Base-by-base conservation (phyloP, 2,888 invertebrate genomes). In the Rhogogaster chlorosoma region DNA sequence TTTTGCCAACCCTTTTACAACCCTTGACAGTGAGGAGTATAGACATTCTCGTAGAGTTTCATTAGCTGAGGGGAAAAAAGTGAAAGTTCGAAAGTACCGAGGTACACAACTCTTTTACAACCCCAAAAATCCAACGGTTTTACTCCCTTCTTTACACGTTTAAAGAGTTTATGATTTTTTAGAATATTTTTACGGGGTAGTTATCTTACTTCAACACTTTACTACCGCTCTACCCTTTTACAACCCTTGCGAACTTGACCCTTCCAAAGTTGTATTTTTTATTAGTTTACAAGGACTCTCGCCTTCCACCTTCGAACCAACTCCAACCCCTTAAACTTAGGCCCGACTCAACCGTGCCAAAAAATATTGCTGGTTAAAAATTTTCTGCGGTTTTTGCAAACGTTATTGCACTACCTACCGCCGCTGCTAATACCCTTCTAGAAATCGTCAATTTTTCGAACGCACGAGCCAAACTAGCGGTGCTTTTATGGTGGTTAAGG, bases 161-260 rank as follows among this genome's bases (percentile, higher is more conserved):
- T 38, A 82, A 67, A 85, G 82, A 67, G 45, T 85, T 85, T 82
- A 80, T 42, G 78, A 84, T 85, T 85, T 85, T 70, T 49, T 22
- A 2, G 38, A 67, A 70, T 10, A 64, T 29, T 36, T n/a, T 32
- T 22, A 36, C 88, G 84, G 42, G 67, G 84, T 84, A 87, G 88
- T 38, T 89, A 89, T 90, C 85, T 3, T 57, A 84, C 87, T 86
- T 87, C 38, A 83, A 71, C 86, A 82, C 86, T 86, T 85, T 84
- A 87, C 75, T 85, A 18, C 53, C 53, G n/a, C 88, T 84, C 57
- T 42, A 90, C 91, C 93, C 92, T 93, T 93, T 93, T 92, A 93
- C 91, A 91, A 92, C 89, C 89, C 90, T 90, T 89, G 89, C 90
- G 85, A 87, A 88, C 89, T 92, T 91, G 91, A 92, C 92, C 92